These are phyloP conservation scores for Nycticorax nycticorax DNA, from an alignment of 2,113 vertebrate genomes.

Conservation along the genomic window DNA sequence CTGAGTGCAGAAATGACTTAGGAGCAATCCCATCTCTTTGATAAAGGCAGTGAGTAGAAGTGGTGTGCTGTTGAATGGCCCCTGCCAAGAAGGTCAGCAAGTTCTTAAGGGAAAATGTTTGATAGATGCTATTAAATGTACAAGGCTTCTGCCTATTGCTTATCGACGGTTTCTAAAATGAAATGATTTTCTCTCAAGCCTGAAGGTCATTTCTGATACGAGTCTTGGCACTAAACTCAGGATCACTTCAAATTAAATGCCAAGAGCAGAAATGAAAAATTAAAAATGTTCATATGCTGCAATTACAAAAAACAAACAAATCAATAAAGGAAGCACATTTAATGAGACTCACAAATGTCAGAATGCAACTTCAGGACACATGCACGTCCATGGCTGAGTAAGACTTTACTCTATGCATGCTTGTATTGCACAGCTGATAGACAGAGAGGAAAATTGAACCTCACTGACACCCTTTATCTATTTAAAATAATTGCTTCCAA, in stretches of 20 bases:
- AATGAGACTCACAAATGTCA: neutral
- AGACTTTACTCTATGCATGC: neutral
- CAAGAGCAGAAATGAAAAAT: neutral
- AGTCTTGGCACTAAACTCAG: neutral
- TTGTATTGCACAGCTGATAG: neutral
- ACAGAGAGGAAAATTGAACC: neutral
- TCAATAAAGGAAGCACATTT: neutral
- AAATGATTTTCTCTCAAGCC: slow-evolving; percentile 59
- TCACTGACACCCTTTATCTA: neutral
- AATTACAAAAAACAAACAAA: neutral
- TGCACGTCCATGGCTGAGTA: neutral
- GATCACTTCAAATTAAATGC: slow-evolving; percentile 44
- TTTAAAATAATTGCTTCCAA: slow-evolving; percentile 24
- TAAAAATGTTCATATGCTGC: slow-evolving; percentile 4
- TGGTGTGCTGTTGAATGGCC: neutral
- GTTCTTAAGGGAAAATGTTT: slow-evolving; percentile 57
- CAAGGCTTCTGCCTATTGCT: slow-evolving; percentile 53
- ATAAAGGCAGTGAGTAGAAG: slow-evolving; percentile 40
- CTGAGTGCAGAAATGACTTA: slow-evolving; percentile 19
- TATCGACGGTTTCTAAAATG: slow-evolving; percentile 59
- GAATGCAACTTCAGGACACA: neutral
- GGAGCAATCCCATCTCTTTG: slow-evolving; percentile 9
- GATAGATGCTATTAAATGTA: slow-evolving; percentile 57
- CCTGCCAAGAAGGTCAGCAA: slow-evolving; percentile 58
- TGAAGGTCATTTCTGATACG: slow-evolving; percentile 55